These are phyloP conservation scores for Halocynthia aurantium DNA, from an alignment of 23 tunicate species.

Conservation along the genomic window DNA sequence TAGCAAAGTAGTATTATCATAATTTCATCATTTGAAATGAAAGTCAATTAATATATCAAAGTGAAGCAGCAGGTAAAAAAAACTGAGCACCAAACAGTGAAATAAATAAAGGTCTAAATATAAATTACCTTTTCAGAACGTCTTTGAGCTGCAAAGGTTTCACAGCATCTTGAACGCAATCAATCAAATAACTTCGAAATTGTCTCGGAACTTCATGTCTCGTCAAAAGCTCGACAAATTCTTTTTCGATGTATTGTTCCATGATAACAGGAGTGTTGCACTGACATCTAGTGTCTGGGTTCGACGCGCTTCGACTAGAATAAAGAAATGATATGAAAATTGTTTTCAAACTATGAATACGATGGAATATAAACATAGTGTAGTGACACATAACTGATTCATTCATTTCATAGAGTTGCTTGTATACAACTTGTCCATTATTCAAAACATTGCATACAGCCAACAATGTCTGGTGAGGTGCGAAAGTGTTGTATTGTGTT, in stretches of 20 bases:
- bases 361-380: too few species aligned
- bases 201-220: slow-evolving; percentile 29
- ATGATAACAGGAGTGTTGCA: slow-evolving; percentile 82
- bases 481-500: too few species aligned
- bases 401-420: too few species aligned
- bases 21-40: too few species aligned
- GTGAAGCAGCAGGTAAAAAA: too few species aligned
- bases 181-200: slow-evolving; percentile 34
- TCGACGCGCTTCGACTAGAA: slow-evolving; percentile 61
- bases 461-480: too few species aligned
- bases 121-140: slow-evolving; percentile 51
- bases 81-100: neutral
- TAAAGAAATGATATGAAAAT: slow-evolving; percentile 5
- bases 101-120: neutral
- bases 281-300: slow-evolving; percentile 63
- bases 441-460: too few species aligned
- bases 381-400: too few species aligned
- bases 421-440: too few species aligned
- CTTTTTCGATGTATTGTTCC: slow-evolving; percentile 46
- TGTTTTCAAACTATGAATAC: too few species aligned
- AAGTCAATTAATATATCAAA: too few species aligned
- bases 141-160: slow-evolving; percentile 79
- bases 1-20: too few species aligned
- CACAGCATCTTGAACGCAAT: slow-evolving; percentile 47
- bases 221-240: slow-evolving; percentile 42